Percentiles rank a stretch among this genome's conserved stretches.
phyloP scores from a whole-genome alignment of 2,113 vertebrate species.

The Archilochus colubris region DNA sequence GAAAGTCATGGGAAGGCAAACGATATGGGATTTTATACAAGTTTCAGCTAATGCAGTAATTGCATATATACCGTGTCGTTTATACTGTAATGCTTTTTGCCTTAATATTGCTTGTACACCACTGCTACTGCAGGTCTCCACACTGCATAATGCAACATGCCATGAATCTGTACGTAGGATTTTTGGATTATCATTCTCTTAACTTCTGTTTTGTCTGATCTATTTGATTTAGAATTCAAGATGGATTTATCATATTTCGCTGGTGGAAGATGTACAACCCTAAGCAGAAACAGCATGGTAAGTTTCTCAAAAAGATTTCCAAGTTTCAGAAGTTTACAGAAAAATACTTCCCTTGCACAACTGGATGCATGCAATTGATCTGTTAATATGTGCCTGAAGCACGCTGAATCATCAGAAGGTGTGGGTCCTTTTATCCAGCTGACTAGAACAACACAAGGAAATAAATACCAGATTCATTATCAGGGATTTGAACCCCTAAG shows the following conservation, averaged over 20 bases:
- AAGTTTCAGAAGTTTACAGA: background rate
- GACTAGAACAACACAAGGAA: background rate
- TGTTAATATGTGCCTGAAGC: background rate
- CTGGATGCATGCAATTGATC: fast-evolving
- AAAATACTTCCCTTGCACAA: background rate
- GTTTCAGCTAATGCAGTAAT: background rate
- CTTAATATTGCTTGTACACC: background rate
- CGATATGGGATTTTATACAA: background rate
- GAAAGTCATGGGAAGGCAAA: background rate
- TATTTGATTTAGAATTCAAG: constrained; percentile 88
- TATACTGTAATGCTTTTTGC: background rate
- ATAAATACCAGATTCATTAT: background rate
- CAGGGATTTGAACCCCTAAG: background rate
- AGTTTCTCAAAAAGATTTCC: constrained; percentile 51
- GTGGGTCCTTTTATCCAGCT: background rate
- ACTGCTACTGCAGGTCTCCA: background rate
- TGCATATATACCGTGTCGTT: background rate
- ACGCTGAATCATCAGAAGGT: background rate
- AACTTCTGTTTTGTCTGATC: constrained; percentile 13
- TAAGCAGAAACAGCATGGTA: constrained; percentile 97
- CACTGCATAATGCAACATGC: background rate
- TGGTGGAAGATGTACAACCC: constrained; percentile 99
- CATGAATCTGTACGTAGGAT: background rate
- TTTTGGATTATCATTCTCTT: background rate
- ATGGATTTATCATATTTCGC: constrained; percentile 98